Evolutionary conservation across 92 coral and sea anemone genomes (phyloP).

Genomic region (Umimayanthus chanpuru): DNA sequence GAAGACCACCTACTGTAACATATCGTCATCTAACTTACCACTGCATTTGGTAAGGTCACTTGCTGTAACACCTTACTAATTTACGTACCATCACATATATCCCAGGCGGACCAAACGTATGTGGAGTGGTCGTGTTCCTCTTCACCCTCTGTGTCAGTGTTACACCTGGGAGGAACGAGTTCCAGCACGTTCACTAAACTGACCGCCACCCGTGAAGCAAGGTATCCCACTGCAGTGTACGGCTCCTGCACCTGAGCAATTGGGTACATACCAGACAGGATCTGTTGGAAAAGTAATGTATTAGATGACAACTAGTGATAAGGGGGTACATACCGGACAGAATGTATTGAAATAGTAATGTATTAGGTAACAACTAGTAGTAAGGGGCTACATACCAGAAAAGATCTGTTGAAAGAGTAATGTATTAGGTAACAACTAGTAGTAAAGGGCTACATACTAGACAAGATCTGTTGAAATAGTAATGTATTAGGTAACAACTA

Average conservation of each 20-base stretch:
- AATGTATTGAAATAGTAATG: background rate
- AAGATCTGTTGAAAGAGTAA: background rate
- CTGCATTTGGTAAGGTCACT: background rate
- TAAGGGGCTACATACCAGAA: background rate
- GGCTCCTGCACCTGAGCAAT: slow-evolving; percentile 97
- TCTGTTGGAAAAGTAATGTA: slow-evolving; percentile 42
- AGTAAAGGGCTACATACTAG: background rate
- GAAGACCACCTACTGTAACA: background rate
- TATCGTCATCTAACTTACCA: background rate
- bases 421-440: background rate
- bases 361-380: background rate
- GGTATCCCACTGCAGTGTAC: slow-evolving; percentile 92
- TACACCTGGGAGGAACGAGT: slow-evolving; percentile 72
- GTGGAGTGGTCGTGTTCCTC: slow-evolving; percentile 46
- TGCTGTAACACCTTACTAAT: background rate
- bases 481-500: too few species aligned
- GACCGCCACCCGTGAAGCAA: slow-evolving; percentile 74
- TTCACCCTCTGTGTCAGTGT: slow-evolving; percentile 58
- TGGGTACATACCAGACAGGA: slow-evolving; percentile 94
- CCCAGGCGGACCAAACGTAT: slow-evolving; percentile 92
- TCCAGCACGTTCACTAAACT: slow-evolving; percentile 70
- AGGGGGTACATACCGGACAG: background rate
- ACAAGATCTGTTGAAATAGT: too few species aligned
- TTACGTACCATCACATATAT: slow-evolving; percentile 88
- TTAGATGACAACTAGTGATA: background rate